Conservation (phyloP, 2,888 invertebrate genomes). For the Xestia rhomboidea region DNA sequence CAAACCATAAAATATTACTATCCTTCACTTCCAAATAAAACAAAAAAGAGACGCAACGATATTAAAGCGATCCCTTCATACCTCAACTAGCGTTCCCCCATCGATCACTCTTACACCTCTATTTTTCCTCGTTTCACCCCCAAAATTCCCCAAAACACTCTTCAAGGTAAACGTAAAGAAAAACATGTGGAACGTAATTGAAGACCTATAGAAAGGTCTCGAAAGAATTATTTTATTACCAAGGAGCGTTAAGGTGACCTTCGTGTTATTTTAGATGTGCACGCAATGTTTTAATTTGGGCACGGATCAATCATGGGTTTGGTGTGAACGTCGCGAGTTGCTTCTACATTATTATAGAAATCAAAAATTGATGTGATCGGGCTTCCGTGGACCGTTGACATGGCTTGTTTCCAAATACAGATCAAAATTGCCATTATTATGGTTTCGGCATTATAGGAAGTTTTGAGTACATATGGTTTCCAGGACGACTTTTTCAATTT, state of each 20-base stretch:
- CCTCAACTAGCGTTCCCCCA: neutral
- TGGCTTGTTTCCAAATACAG: neutral
- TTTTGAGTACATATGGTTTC: neutral
- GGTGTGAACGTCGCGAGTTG: slow-evolving; percentile 8
- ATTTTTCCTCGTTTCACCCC: slow-evolving; percentile 27
- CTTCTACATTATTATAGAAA: neutral
- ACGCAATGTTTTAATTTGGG: slow-evolving; percentile 61
- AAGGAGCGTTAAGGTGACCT: slow-evolving; percentile 25
- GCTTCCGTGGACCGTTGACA: neutral
- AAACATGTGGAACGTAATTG: slow-evolving; percentile 42
- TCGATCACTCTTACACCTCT: slow-evolving; percentile 35
- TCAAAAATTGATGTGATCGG: neutral
- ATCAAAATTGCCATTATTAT: neutral
- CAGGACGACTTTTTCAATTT: neutral
- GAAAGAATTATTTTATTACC: slow-evolving; percentile 56
- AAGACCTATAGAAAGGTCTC: slow-evolving; percentile 29
- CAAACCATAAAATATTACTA: neutral
- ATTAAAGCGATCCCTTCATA: slow-evolving; percentile 1
- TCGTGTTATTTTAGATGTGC: slow-evolving; percentile 57
- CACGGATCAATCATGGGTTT: slow-evolving; percentile 44
- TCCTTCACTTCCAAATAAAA: slow-evolving; percentile 1
- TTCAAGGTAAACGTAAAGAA: slow-evolving; percentile 13
- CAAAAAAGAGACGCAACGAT: neutral
- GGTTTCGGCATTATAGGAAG: neutral
- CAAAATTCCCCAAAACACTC: slow-evolving; percentile 32